A percentile compares a stretch with the other conserved stretches of the same genome.
phyloP scores from a whole-genome alignment of 53 echinoderm and acorn worm genomes.

The Crossaster papposus region DNA sequence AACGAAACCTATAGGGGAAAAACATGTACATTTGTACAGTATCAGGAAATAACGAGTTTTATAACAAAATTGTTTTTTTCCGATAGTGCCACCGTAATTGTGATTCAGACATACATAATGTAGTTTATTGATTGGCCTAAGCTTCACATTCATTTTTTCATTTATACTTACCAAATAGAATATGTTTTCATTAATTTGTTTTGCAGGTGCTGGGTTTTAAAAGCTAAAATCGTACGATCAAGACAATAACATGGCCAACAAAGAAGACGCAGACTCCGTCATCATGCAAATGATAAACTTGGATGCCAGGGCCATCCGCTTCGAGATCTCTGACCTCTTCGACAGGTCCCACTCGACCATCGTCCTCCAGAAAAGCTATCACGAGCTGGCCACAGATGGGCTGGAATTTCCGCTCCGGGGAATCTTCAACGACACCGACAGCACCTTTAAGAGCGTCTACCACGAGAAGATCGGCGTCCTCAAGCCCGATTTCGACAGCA shows the following conservation, averaged over 20 bases:
- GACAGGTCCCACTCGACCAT: slow-evolving; percentile 6
- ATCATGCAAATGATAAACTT: slow-evolving; percentile 8
- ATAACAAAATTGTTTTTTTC: too few species aligned
- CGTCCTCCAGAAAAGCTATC: slow-evolving; percentile 15
- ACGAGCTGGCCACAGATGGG: slow-evolving; percentile 3
- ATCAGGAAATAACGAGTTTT: too few species aligned
- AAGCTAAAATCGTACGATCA: background rate
- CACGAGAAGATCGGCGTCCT: slow-evolving; percentile 29
- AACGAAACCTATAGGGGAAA: too few species aligned
- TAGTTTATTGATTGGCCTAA: too few species aligned
- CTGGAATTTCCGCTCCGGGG: slow-evolving; percentile 16
- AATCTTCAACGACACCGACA: slow-evolving; percentile 14
- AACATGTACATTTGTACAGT: too few species aligned
- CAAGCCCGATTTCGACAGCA: slow-evolving; percentile 20
- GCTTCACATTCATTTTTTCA: too few species aligned
- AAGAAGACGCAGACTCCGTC: background rate
- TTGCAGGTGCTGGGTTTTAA: background rate
- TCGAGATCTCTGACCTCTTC: slow-evolving; percentile 31
- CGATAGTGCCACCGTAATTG: too few species aligned
- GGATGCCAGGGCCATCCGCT: background rate
- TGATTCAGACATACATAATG: too few species aligned
- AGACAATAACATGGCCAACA: slow-evolving; percentile 1
- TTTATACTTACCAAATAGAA: too few species aligned
- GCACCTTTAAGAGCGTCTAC: slow-evolving; percentile 22
- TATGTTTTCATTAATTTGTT: background rate